Conservation (phyloP, 2,797 vertebrate genomes). For the Sorex maritimensis region DNA sequence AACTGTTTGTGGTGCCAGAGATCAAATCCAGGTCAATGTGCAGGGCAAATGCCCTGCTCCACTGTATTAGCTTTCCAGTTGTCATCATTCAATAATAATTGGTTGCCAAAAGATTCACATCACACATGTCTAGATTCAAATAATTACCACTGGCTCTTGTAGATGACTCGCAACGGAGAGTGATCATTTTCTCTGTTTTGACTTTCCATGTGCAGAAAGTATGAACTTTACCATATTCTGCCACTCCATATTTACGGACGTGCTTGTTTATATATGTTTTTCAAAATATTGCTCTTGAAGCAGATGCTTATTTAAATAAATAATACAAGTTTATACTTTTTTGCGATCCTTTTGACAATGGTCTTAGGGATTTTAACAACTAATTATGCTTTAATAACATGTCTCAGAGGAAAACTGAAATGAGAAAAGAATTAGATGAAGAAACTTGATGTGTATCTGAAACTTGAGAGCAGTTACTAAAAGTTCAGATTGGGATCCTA, state of each 20-base stretch:
- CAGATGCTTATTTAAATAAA: conserved; percentile 63
- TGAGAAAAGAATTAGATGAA: conserved; percentile 53
- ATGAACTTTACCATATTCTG: conserved; percentile 51
- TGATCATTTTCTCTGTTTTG: conserved; percentile 61
- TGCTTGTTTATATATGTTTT: conserved; percentile 49
- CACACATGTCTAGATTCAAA: conserved; percentile 66
- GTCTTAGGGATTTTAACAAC: conserved; percentile 54
- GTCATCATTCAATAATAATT: conserved; percentile 38
- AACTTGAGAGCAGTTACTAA: conserved; percentile 35
- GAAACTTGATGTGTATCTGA: conserved; percentile 13
- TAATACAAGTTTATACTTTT: conserved; percentile 50
- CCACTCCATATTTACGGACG: conserved; percentile 69
- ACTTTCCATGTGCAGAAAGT: conserved; percentile 63
- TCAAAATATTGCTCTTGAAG: conserved; percentile 60
- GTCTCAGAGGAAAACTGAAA: conserved; percentile 63
- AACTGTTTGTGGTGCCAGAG: too few species aligned
- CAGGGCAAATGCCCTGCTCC: too few species aligned
- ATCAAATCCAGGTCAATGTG: too few species aligned
- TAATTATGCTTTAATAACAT: conserved; percentile 44
- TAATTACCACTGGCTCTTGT: conserved; percentile 44
- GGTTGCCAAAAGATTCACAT: conserved; percentile 72
- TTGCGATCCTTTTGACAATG: conserved; percentile 2
- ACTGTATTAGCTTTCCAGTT: too few species aligned
- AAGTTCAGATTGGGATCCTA: conserved; percentile 53
- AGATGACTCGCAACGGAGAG: conserved; percentile 57